Base-by-base conservation (phyloP, 2,888 invertebrate genomes). In the Caenorhabditis sp. region DNA sequence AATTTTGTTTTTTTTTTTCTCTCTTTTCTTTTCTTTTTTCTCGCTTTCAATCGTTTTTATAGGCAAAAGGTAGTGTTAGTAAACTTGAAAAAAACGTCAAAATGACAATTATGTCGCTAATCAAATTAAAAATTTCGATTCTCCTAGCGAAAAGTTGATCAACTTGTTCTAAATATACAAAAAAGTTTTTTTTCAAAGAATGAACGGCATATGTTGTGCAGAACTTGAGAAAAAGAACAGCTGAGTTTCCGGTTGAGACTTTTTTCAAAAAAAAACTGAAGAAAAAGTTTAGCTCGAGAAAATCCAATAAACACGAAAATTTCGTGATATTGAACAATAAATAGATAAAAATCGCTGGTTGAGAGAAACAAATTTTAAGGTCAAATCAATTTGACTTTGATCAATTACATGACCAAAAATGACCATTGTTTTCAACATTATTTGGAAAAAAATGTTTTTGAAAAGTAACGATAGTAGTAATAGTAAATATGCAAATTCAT, bases 201-300 rank as follows among this genome's bases (percentile, higher is more conserved):
- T 26, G 2, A 20, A 26, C 1, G 17, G 17, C 2, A 17, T 14
- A 56, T 1, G 10, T 14, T 23, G 1, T 7, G 17, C 56, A 56
- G 14, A 27, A 14, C 4, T 8, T 10, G 25, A 10, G 17, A 27
- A 26, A 26, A n/a, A 26, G 56, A 56, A 56, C 56, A 56, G 56
- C 56, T 56, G 56, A 27, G 56, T 26, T 56, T 56, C 56, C 56
- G 56, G 56, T 56, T 20, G 4, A 21, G 21, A n/a, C 8, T 21
- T 20, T 23, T 52, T 52, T 50, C 20, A n/a, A n/a, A n/a, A n/a
- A 17, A 50, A 50, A 53, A 53, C 3, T 50, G 20, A 50, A 50
- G 17, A 50, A 50, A n/a, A 50, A 20, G 5, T 17, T 50, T 10
- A 4, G 20, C 14, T n/a, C 50, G 7, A 50, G 23, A 20, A 52